Evolutionary conservation across 2,888 invertebrate species (phyloP).

Genomic region (Polia nebulosa): DNA sequence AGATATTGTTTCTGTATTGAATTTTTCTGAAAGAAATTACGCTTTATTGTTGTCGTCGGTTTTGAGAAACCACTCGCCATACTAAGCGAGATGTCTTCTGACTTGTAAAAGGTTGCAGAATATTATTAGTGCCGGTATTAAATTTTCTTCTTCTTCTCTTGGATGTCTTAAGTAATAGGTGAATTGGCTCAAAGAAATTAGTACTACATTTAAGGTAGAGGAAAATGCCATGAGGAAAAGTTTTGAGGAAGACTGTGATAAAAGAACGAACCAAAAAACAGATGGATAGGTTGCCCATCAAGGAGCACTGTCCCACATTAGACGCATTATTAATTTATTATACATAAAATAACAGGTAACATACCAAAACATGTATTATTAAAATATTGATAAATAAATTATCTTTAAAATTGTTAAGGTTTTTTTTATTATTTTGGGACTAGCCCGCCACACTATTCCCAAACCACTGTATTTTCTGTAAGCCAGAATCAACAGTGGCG

Average conservation of each 20-base stretch:
- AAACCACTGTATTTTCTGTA: no score
- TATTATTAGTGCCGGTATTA: not conserved
- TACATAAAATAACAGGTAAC: no score
- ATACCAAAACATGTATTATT: no score
- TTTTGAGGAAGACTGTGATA: not conserved
- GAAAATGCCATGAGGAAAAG: not conserved
- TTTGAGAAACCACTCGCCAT: conserved; percentile 1
- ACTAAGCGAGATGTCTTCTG: conserved; percentile 7
- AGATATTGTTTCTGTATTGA: conserved; percentile 54
- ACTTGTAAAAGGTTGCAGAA: not conserved
- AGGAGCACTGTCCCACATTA: no score
- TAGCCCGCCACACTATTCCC: no score
- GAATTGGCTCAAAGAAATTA: not conserved
- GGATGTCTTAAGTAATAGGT: not conserved
- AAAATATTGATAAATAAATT: no score
- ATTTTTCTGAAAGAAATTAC: conserved; percentile 41
- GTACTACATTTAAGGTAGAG: not conserved
- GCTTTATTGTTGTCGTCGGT: conserved; percentile 34
- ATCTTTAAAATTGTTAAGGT: no score
- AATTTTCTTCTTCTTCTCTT: not conserved
- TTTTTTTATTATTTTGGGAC: no score
- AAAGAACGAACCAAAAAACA: not conserved
- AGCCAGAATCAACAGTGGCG: no score
- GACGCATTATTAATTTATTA: no score
- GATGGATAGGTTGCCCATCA: no score